Evolutionary conservation across 2,113 vertebrate species (phyloP).

Genomic region (Picathartes gymnocephalus): DNA sequence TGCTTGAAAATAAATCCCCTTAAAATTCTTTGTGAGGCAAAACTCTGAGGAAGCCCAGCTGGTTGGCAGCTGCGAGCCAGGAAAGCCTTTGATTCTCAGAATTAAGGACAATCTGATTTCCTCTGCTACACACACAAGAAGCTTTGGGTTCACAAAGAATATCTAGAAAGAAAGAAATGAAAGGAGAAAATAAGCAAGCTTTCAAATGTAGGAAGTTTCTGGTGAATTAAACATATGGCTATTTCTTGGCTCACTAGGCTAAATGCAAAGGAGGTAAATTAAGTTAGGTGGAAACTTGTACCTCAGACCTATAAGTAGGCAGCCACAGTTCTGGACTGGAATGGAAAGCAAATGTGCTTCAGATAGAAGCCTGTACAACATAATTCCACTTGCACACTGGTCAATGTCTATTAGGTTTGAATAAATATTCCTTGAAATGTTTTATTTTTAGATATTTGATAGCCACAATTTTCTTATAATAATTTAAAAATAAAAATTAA

Average conservation of each 20-base stretch:
- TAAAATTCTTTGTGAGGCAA: neutral
- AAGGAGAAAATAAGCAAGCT: neutral
- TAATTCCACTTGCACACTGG: neutral
- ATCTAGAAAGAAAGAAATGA: neutral
- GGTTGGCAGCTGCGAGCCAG: neutral
- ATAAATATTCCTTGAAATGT: neutral
- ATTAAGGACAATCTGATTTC: neutral
- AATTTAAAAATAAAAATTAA: neutral
- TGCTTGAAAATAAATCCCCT: neutral
- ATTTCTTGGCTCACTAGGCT: neutral
- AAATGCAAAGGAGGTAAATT: neutral
- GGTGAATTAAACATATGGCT: neutral
- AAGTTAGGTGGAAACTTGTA: neutral
- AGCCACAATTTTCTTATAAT: neutral
- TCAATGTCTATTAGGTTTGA: neutral
- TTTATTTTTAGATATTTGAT: neutral
- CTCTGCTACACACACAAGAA: neutral
- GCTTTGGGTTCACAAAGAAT: neutral
- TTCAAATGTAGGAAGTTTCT: neutral
- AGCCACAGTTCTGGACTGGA: neutral
- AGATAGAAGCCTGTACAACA: neutral
- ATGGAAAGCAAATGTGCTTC: neutral
- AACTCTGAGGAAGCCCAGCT: neutral
- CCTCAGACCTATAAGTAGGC: neutral
- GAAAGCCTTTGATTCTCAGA: neutral